Percentiles rank a stretch among this genome's conserved stretches.
Evolutionary conservation across 2,797 vertebrate species (phyloP).

Genomic region (Sparidentex hasta): DNA sequence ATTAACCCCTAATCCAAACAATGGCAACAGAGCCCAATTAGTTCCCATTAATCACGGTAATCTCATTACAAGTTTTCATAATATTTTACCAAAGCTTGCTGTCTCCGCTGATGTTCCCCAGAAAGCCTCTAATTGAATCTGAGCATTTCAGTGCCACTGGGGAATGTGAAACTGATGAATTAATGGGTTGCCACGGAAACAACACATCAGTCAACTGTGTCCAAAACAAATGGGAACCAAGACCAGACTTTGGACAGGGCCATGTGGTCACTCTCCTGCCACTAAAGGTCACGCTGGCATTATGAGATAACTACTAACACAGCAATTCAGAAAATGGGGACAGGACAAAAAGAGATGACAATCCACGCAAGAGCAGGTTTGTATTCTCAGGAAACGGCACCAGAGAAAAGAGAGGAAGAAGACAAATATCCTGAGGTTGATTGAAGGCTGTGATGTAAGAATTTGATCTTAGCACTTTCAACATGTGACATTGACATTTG

Average conservation of each 20-base stretch:
- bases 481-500: conserved; percentile 42
- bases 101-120: conserved; percentile 23
- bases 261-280: conserved; percentile 18
- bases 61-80: conserved; percentile 38
- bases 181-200: conserved; percentile 24
- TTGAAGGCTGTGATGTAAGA: conserved; percentile 31
- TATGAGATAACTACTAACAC: conserved; percentile 42
- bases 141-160: conserved; percentile 5
- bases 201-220: conserved; percentile 12
- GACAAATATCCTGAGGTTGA: conserved; percentile 20
- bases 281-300: conserved; percentile 29
- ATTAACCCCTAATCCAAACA: conserved; percentile 35
- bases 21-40: conserved; percentile 70
- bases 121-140: conserved; percentile 45
- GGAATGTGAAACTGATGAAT: conserved; percentile 38
- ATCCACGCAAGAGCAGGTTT: conserved; percentile 21
- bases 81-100: conserved; percentile 45
- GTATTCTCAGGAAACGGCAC: conserved; percentile 36
- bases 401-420: conserved; percentile 16
- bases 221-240: conserved; percentile 23
- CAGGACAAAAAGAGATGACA: conserved; percentile 41
- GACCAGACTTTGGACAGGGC: neutral
- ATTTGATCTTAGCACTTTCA: conserved; percentile 44
- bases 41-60: conserved; percentile 60
- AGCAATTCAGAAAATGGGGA: conserved; percentile 46